Evolutionary conservation across 2,797 vertebrate genomes (phyloP).

Genomic region (Syngnathus rostellatus): DNA sequence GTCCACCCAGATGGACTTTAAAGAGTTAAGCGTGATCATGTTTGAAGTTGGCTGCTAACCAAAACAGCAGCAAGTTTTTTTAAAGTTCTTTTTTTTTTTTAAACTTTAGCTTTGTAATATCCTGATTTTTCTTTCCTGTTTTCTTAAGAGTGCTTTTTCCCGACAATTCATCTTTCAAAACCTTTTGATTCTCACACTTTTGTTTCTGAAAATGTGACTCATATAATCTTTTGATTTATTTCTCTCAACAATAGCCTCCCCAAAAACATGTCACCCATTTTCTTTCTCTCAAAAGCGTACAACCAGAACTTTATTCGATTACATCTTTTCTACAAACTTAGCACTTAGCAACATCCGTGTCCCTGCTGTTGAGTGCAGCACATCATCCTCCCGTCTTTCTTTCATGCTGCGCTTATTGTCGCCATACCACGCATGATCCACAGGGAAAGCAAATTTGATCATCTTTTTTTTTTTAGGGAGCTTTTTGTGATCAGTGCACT

Average conservation of each 20-base stretch:
- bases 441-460: constrained; percentile 28
- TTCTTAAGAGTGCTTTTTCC: not conserved
- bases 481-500: constrained; percentile 49
- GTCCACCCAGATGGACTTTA: not conserved
- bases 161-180: not conserved
- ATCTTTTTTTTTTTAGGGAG: constrained; percentile 1
- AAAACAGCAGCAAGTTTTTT: not conserved
- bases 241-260: not conserved
- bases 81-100: not conserved
- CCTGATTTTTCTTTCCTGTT: not conserved
- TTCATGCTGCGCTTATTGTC: constrained; percentile 34
- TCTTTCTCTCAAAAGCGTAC: too few relatives aligned
- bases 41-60: not conserved
- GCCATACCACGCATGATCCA: constrained; percentile 32
- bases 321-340: too few relatives aligned
- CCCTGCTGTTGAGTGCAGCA: not conserved
- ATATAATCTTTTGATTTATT: not conserved
- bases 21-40: not conserved
- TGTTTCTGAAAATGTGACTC: too few relatives aligned
- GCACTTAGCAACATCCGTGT: not conserved
- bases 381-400: not conserved
- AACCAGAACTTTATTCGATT: not conserved
- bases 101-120: not conserved
- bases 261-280: too few relatives aligned
- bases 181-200: not conserved